A percentile compares a stretch with the other conserved stretches of the same genome.
Evolutionary conservation across 2,113 vertebrate genomes (phyloP).

Genomic region (Merops nubicus): DNA sequence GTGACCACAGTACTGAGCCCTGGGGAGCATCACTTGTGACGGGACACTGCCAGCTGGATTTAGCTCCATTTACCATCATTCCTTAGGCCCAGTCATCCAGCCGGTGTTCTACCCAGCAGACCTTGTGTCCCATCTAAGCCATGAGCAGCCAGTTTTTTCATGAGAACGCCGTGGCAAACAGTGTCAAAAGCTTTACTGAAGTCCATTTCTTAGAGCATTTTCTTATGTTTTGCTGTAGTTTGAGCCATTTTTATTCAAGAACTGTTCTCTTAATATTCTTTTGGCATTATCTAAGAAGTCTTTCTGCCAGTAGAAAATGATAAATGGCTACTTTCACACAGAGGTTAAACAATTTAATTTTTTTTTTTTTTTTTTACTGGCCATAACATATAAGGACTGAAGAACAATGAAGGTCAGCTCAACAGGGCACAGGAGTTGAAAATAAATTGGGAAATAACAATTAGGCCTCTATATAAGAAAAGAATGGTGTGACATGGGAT

Average conservation of each 20-base stretch:
- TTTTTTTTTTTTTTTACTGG: background rate
- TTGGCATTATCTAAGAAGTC: background rate
- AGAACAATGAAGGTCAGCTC: background rate
- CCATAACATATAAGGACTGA: background rate
- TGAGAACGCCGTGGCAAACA: too few species aligned
- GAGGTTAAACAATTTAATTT: background rate
- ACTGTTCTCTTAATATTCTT: background rate
- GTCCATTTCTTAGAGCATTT: background rate
- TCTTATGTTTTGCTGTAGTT: background rate
- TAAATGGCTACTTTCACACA: background rate
- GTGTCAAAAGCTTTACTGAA: too few species aligned
- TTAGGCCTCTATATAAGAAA: background rate
- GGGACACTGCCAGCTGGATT: too few species aligned
- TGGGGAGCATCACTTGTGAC: too few species aligned
- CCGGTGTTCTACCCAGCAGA: too few species aligned
- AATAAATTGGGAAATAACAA: background rate
- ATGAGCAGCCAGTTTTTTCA: too few species aligned
- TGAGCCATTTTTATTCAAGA: background rate
- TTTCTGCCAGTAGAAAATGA: background rate
- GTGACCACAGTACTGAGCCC: too few species aligned
- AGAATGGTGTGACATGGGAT: background rate
- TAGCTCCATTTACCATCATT: too few species aligned
- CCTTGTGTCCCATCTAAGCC: too few species aligned
- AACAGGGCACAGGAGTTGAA: background rate
- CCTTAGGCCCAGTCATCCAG: too few species aligned